Conservation (phyloP, 2,888 invertebrate genomes). For the Petrophora chlorosata region DNA sequence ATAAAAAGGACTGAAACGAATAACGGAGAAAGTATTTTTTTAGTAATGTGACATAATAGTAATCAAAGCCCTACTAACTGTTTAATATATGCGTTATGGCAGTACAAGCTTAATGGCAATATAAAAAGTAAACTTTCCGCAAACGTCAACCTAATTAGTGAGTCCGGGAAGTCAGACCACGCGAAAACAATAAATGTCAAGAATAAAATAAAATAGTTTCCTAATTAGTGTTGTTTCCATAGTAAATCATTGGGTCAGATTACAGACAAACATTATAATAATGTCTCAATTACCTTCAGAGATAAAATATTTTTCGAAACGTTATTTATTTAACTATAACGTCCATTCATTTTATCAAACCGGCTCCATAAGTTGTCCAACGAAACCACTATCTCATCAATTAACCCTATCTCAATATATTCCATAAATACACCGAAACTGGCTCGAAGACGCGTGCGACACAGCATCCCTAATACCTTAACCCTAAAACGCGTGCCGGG, state of each 20-base stretch:
- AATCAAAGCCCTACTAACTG: too few relatives aligned
- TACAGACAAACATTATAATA: not conserved
- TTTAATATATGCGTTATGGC: too few relatives aligned
- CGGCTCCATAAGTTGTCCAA: not conserved
- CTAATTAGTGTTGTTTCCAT: constrained; percentile 15
- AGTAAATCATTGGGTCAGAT: not conserved
- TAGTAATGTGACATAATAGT: too few relatives aligned
- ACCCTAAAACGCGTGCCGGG: constrained; percentile 77
- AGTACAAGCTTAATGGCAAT: too few relatives aligned
- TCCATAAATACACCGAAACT: constrained; percentile 36
- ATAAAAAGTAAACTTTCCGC: too few relatives aligned
- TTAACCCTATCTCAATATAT: constrained; percentile 38
- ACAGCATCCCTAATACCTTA: constrained; percentile 69
- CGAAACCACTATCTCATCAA: constrained; percentile 19
- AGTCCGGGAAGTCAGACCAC: constrained; percentile 20
- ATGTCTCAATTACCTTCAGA: too few relatives aligned
- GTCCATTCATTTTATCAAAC: not conserved
- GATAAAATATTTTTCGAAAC: too few relatives aligned
- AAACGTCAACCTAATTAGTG: constrained; percentile 16
- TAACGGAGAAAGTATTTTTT: too few relatives aligned
- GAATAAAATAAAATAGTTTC: constrained; percentile 1
- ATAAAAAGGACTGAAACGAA: too few relatives aligned
- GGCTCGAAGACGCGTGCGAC: constrained; percentile 58
- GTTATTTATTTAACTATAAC: too few relatives aligned
- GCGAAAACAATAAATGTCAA: constrained; percentile 31